Conservation (phyloP, 2,888 invertebrate genomes). For the Apotomis turbidana region DNA sequence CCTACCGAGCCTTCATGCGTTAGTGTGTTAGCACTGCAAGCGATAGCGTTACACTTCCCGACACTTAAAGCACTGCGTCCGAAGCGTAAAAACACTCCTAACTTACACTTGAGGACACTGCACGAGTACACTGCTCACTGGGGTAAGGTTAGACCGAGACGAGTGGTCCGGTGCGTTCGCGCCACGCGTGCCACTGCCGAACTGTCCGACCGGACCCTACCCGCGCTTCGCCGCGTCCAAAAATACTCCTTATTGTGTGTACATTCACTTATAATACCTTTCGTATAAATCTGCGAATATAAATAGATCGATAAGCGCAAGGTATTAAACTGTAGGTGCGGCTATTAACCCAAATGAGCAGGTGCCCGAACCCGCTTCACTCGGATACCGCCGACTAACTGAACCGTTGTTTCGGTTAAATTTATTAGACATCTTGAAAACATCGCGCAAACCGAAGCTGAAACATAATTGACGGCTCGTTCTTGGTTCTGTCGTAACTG, state of each 20-base stretch:
- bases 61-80: conserved; percentile 56
- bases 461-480: conserved; percentile 33
- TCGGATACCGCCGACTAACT: conserved; percentile 35
- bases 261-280: conserved; percentile 70
- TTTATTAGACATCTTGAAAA: conserved; percentile 41
- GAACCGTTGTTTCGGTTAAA: conserved; percentile 37
- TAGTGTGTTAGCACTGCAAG: conserved; percentile 78
- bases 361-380: conserved; percentile 42
- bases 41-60: conserved; percentile 55
- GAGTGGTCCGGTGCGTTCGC: conserved; percentile 59
- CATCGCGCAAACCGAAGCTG: conserved; percentile 31
- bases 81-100: conserved; percentile 73
- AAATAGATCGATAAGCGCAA: conserved; percentile 58
- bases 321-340: conserved; percentile 51
- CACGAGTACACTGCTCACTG: conserved; percentile 60
- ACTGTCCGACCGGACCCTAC: conserved; percentile 64
- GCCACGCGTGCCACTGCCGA: conserved; percentile 64
- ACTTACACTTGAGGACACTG: conserved; percentile 71
- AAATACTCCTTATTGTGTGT: conserved; percentile 80
- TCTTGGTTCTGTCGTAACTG: conserved; percentile 32
- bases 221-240: conserved; percentile 63
- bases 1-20: conserved; percentile 62
- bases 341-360: conserved; percentile 58
- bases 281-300: conserved; percentile 72
- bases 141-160: conserved; percentile 47